phyloP scores from a whole-genome alignment of 2,113 vertebrate genomes.

The Dasyprocta punctata region DNA sequence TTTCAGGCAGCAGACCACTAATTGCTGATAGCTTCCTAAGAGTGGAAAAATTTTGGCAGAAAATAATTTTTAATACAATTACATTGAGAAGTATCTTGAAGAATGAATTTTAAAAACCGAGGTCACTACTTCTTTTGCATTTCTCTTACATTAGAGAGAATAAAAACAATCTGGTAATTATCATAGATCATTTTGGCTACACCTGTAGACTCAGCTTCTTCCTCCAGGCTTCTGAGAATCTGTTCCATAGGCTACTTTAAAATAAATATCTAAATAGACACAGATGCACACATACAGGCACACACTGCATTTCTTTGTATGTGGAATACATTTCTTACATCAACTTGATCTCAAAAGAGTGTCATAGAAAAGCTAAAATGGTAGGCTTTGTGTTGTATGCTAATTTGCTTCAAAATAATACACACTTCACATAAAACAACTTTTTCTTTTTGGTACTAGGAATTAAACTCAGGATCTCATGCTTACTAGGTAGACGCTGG shows the following conservation, averaged over 20 bases:
- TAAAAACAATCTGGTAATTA: constrained; percentile 35
- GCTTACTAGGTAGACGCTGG: too few species aligned
- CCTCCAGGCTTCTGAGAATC: not conserved
- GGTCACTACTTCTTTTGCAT: constrained; percentile 12
- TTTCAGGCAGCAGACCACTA: not conserved
- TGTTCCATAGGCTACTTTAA: not conserved
- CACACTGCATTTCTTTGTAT: not conserved
- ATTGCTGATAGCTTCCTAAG: constrained; percentile 22
- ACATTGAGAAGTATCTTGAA: constrained; percentile 48
- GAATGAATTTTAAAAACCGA: constrained; percentile 23
- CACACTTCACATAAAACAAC: constrained; percentile 43
- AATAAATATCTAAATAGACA: not conserved
- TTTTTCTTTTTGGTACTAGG: not conserved
- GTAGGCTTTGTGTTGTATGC: constrained; percentile 2
- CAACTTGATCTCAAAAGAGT: constrained; percentile 20
- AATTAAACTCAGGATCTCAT: too few species aligned
- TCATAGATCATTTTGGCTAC: not conserved
- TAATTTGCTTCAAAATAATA: constrained; percentile 58
- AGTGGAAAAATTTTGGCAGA: constrained; percentile 13
- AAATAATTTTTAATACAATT: constrained; percentile 50
- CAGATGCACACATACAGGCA: not conserved
- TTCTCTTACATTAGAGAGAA: not conserved
- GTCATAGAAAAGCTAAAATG: not conserved
- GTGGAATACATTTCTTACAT: not conserved
- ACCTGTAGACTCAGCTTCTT: not conserved